phyloP scores from a whole-genome alignment of 1,140 invertebrate genomes.

The Neocloeon triangulifer region DNA sequence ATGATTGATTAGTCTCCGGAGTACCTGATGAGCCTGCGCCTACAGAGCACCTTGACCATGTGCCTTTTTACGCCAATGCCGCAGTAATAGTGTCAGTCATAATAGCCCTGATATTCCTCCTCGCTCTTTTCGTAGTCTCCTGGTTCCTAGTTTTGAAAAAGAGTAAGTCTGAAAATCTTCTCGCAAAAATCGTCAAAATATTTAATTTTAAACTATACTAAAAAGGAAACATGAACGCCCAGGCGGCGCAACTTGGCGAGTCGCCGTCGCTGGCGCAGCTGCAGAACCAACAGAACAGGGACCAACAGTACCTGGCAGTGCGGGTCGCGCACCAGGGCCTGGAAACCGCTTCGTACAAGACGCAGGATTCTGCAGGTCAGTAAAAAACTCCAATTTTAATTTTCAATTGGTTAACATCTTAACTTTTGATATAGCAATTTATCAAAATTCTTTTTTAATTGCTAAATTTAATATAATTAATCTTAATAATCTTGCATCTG shows the following conservation, averaged over 20 bases:
- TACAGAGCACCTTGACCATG: conserved; percentile 29
- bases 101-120: conserved; percentile 36
- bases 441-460: too few species aligned
- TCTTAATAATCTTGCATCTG: too few species aligned
- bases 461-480: too few species aligned
- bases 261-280: conserved; percentile 46
- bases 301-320: conserved; percentile 44
- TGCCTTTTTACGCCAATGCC: conserved; percentile 42
- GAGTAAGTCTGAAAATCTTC: too few species aligned
- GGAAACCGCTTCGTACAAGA: conserved; percentile 25
- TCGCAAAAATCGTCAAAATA: too few species aligned
- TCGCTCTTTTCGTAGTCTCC: conserved; percentile 25
- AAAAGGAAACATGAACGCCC: too few species aligned
- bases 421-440: too few species aligned
- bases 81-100: conserved; percentile 42
- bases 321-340: conserved; percentile 18
- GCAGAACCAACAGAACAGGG: conserved; percentile 49
- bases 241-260: conserved; percentile 33
- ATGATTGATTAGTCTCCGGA: conserved; percentile 15
- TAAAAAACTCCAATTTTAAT: too few species aligned
- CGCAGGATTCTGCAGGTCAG: conserved; percentile 15
- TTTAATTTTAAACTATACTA: not conserved
- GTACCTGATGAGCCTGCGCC: conserved; percentile 31
- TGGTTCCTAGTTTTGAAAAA: conserved; percentile 34
- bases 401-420: too few species aligned